Base-by-base conservation (phyloP, 2,888 invertebrate genomes). In the Dicyrtoma fusca region DNA sequence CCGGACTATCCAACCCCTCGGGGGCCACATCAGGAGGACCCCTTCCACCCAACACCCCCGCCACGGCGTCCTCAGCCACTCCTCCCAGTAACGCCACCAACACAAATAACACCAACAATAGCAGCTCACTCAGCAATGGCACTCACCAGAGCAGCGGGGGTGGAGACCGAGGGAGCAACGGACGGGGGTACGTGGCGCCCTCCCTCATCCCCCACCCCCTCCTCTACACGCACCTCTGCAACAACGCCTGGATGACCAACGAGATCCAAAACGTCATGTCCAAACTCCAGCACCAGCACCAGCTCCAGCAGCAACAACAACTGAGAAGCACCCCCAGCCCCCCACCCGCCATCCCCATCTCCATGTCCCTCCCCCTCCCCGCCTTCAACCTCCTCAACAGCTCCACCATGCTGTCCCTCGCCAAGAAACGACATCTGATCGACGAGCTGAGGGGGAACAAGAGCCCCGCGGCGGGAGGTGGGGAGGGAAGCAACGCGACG, bases 221-320 rank as follows among this genome's bases (percentile, higher is more conserved):
- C 0, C 76, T 80, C 17, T 80, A 80, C 73, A 76, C 77, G 19
- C 80, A 80, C 26, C 68, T 80, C 10, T 80, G 80, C 71, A 79
- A 77, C 66, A 80, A 80, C 62, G 80, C 80, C 1, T 80, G 80
- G 80, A 79, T 80, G 78, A 77, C 77, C n/a, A 77, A 72, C 14
- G 80, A 80, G 69, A 76, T 80, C 21, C 80, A 80, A 59, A 80
- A 77, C 49, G 80, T 80, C 49, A 78, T 80, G 77, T 75, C 76
- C 23, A 77, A 79, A 74, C 74, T 80, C 10, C 78, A 78, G 19
- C 79, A 78, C 61, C 79, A 76, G 42, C 77, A 75, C n/a, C 73
- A 75, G 49, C 59, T 55, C 64, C 73, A 57, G 63, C 74, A 51
- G 61, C 62, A 10, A 34, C 34, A 34, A 5, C 34, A 66, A 49